Evolutionary conservation across 1,140 invertebrate species (phyloP), one percentile per base, ranked within the genome.

Genomic region (Idris sp.): DNA sequence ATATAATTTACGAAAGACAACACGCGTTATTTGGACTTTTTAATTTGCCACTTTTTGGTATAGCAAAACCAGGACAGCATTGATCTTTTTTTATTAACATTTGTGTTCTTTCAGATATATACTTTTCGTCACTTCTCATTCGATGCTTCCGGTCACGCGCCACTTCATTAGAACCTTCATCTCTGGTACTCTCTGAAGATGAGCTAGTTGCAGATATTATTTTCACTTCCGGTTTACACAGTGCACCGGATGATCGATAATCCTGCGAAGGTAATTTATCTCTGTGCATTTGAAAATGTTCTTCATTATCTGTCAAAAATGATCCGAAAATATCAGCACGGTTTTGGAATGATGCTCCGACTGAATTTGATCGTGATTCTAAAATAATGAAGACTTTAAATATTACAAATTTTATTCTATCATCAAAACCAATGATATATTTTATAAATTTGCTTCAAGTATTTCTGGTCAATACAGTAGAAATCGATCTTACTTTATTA

Each of bases 291-390:
- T 89, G 88, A 6, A 90, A 87, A 44, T 90, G 90, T 51, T 90
- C 88, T 76, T 90, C 89, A 0, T 89, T 90, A 68, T 90, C 89
- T 28, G 86, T 87, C 1, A 90, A 79, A 1, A 90, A 82, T 0
- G 86, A 89, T 5, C 87, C 88, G 43, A 89, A 89, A 14, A 89
- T 81, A 33, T 90, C 88, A 7, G 85, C 82, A 2, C 86, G 84
- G 14, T 85, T 86, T 11, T 84, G 83, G 1, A 65, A 58, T 0
- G 59, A 74, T 1, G 89, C 88, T 1, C 90, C 90, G 30, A 90
- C 87, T 0, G 90, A 91, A 80, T 91, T 90, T 10, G 91, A 92
- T 33, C 90, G 85, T 1, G 85, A 82, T 54, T 90, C 91, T 88
- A 73, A 4, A 79, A 80, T 18, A n/a, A n/a, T n/a, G n/a, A n/a